Base-by-base conservation (phyloP, 2,888 invertebrate genomes). In the Lycia hirtaria region DNA sequence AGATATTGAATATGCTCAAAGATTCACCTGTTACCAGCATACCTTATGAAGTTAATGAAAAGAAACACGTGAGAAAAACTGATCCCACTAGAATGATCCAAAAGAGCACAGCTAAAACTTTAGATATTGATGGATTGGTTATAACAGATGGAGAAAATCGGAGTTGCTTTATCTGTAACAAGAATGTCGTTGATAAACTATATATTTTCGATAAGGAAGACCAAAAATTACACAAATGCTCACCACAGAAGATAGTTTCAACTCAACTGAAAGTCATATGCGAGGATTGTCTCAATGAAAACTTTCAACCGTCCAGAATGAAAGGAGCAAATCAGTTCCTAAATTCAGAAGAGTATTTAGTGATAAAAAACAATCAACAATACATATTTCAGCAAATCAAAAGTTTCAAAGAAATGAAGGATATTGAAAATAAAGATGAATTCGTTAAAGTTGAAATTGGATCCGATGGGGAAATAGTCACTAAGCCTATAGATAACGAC, bases 191-290 rank as follows among this genome's bases (percentile, higher is more conserved):
- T 10, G 89, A 91, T 22, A 91, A 91, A 53, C 61, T 88, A 2
- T 92, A 89, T 55, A 66, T 92, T 0, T 92, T 92, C 49, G 88
- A 91, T 50, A 90, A 88, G 26, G 92, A 91, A 76, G 92, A 92
- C 33, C 91, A 92, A 41, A 83, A 84, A 45, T 43, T 89, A 2
- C 86, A 88, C 40, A 76, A 87, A 47, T 86, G 83, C 41, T 87
- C 84, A 0, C 86, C 88, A 0, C 85, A 86, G 28, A 85, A 82
- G 59, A 87, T 86, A 67, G 71, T 74, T 47, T 80, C 82, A 0
- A 83, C 83, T 0, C 84, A 87, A 61, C 62, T 90, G 0, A 92
- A 92, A 64, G 83, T 91, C 2, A 83, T 92, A 7, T 92, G 92
- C 59, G 86, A 87, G 1, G 65, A 57, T 24, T 92, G 92, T 60